Evolutionary conservation across 2,113 vertebrate genomes (phyloP).

Genomic region (Kryptolebias marmoratus): DNA sequence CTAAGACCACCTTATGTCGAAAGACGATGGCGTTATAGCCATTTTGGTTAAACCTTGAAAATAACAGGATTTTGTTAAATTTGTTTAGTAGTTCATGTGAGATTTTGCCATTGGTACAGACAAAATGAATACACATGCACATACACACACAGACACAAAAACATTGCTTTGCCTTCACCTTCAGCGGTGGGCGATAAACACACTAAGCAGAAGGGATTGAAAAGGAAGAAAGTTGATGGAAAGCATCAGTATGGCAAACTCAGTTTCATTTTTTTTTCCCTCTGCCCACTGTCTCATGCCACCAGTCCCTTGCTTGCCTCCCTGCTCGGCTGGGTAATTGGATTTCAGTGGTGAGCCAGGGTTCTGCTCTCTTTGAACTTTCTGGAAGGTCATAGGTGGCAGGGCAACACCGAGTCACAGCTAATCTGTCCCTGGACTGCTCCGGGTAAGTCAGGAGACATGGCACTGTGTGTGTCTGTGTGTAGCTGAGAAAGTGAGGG

Average conservation of each 20-base stretch:
- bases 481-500: conserved; percentile 20
- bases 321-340: conserved; percentile 72
- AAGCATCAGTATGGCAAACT: conserved; percentile 36
- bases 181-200: not conserved
- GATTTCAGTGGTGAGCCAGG: conserved; percentile 64
- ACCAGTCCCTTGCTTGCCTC: conserved; percentile 45
- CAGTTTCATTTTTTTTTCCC: conserved; percentile 26
- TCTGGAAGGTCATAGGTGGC: conserved; percentile 72
- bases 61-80: no score
- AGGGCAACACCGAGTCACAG: conserved; percentile 69
- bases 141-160: no score
- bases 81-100: no score
- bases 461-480: not conserved
- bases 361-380: conserved; percentile 69
- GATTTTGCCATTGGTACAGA: no score
- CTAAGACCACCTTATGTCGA: no score
- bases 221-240: conserved; percentile 14
- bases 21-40: no score
- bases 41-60: no score
- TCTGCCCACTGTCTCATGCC: conserved; percentile 22
- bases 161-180: no score
- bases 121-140: no score
- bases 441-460: conserved; percentile 49
- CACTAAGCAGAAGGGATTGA: not conserved
- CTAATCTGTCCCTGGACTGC: conserved; percentile 74